Evolutionary conservation across 2,797 vertebrate species (phyloP), one percentile per base, ranked within the genome.

Genomic region (Erithacus rubecula): DNA sequence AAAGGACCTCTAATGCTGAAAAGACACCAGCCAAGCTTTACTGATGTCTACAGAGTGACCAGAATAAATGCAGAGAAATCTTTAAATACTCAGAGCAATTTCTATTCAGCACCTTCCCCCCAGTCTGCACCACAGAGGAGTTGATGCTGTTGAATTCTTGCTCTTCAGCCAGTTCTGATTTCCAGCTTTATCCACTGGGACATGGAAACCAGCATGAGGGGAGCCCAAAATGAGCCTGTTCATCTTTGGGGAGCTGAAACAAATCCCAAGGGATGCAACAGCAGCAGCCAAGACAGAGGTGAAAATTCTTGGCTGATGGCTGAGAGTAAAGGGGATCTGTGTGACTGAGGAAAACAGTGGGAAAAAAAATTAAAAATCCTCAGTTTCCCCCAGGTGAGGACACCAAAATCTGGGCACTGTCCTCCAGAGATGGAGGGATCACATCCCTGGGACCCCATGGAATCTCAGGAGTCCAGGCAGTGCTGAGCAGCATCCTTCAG

Each of bases 91-190:
- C 34, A 63, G 11, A 77, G 65, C 6, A 5, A 15, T 85, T 91
- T 74, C 34, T 44, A 11, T 10, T 15, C 51, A 75, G 19, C 12
- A 43, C 44, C 29, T 43, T 82, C 43, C 13, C 67, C 19, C 43
- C 3, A 59, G 11, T 22, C 19, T 77, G 41, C 36, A 52, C 9
- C 86, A 59, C 13, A 71, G 41, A 63, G 4, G 62, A 11, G 21
- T 2, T 58, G 39, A 24, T 30, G n/a, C 21, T 44, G 3, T 15
- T 30, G 34, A 23, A 47, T 17, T 56, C 41, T 23, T 0, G 0
- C 39, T 49, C 71, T 60, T 67, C 44, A 59, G 3, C 10, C 36
- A 24, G 26, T 12, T 69, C 63, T 83, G n/a, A 44, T 37, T 71
- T 64, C 46, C 55, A 62, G 16, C 8, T 83, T 86, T 12, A 47